These are phyloP conservation scores for Apteryx mantelli DNA, from an alignment of 2,113 vertebrate genomes.

Conservation along the genomic window DNA sequence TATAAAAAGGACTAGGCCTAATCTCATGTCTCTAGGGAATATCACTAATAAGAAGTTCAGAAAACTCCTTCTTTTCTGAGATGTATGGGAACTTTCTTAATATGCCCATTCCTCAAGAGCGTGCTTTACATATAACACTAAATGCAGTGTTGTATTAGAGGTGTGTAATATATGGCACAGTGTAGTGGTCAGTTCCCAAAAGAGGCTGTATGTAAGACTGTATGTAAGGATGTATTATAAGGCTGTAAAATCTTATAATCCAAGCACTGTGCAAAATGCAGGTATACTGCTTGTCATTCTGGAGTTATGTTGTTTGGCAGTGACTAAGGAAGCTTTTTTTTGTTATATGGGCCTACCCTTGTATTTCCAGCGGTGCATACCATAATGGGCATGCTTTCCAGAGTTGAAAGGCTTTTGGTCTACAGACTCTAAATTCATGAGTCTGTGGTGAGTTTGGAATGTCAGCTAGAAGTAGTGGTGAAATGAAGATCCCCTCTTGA, in stretches of 20 bases:
- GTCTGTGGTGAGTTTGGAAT: neutral
- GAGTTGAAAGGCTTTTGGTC: neutral
- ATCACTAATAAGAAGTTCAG: neutral
- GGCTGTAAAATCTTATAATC: neutral
- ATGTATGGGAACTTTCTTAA: neutral
- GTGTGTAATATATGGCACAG: neutral
- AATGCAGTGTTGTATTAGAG: neutral
- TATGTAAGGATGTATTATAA: neutral
- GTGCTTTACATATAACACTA: neutral
- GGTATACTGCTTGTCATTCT: neutral
- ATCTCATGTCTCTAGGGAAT: neutral
- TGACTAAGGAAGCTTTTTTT: neutral
- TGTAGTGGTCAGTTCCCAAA: neutral
- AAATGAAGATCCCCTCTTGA: neutral
- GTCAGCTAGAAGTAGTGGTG: accelerated
- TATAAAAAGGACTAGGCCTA: neutral
- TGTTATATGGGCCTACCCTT: neutral
- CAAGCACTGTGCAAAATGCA: neutral
- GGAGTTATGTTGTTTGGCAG: neutral
- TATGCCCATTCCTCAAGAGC: neutral
- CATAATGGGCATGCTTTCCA: neutral
- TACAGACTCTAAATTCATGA: neutral
- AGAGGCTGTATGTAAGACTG: neutral
- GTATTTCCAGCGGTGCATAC: neutral
- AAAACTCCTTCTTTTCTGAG: neutral